These are phyloP conservation scores for Phoeniculus purpureus DNA, from an alignment of 2,797 vertebrate genomes.

Conservation along the genomic window DNA sequence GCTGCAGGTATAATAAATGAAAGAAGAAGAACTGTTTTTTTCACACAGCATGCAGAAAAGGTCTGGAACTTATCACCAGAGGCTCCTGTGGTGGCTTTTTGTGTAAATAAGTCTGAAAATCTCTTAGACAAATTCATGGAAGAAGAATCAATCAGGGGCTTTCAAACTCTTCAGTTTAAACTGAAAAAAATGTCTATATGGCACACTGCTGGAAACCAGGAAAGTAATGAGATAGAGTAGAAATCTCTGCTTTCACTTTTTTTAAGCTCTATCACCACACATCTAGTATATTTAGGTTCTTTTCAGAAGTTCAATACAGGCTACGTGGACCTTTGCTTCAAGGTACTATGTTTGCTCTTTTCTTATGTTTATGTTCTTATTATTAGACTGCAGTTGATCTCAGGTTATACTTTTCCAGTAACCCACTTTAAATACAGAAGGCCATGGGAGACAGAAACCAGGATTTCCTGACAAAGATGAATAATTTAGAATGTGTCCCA, in stretches of 20 bases:
- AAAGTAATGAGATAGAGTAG: not conserved
- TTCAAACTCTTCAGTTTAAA: constrained; percentile 35
- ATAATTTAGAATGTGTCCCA: constrained; percentile 49
- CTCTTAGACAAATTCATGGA: constrained; percentile 19
- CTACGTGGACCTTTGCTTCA: not conserved
- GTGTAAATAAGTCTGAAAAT: constrained; percentile 37
- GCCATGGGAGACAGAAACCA: not conserved
- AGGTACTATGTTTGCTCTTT: not conserved
- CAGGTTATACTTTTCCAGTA: not conserved
- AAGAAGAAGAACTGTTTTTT: constrained; percentile 7
- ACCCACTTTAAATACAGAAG: not conserved
- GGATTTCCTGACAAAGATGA: constrained; percentile 30
- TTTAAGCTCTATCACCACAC: not conserved
- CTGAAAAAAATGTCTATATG: not conserved
- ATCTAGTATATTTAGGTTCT: not conserved
- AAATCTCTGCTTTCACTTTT: not conserved
- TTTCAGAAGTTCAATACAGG: not conserved
- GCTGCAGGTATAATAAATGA: constrained; percentile 29
- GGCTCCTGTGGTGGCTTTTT: not conserved
- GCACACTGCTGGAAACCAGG: not conserved
- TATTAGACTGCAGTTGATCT: not conserved
- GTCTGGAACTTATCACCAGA: constrained; percentile 1
- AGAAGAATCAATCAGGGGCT: constrained; percentile 4
- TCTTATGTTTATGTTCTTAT: not conserved
- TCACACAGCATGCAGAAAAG: constrained; percentile 8